phyloP scores from a whole-genome alignment of 2,797 vertebrate genomes.

The Vultur gryphus region DNA sequence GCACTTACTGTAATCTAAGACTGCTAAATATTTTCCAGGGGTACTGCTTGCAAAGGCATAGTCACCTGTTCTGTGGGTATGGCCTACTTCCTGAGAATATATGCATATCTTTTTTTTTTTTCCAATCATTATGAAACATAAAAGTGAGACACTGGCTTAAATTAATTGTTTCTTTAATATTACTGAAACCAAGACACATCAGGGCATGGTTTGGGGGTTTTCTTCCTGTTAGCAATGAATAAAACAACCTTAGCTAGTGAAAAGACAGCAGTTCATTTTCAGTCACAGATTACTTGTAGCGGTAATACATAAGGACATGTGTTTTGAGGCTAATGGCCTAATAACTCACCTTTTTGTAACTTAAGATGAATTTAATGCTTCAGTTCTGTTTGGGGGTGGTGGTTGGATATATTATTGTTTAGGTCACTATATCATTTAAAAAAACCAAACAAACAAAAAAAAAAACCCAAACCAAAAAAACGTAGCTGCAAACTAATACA shows the following conservation, averaged over 20 bases:
- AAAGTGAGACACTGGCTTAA: background rate
- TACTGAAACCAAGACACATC: background rate
- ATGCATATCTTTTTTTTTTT: fast-evolving
- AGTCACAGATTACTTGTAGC: background rate
- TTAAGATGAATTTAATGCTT: background rate
- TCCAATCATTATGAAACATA: background rate
- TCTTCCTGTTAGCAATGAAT: background rate
- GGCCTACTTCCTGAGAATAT: background rate
- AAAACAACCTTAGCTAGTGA: background rate
- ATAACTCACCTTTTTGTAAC: background rate
- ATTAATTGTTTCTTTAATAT: background rate
- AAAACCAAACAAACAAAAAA: background rate
- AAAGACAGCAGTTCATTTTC: background rate
- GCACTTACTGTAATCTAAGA: background rate
- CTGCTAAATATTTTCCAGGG: background rate
- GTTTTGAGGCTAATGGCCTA: background rate
- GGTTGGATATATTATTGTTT: background rate
- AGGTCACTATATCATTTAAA: background rate
- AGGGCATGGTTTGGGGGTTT: background rate
- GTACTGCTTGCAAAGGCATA: background rate
- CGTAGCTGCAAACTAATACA: background rate
- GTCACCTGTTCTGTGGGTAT: background rate
- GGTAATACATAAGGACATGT: background rate
- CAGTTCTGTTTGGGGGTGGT: background rate
- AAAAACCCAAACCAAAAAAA: background rate